A percentile compares a stretch with the other conserved stretches of the same genome.
phyloP scores from a whole-genome alignment of 1,140 invertebrate genomes.

The Phenacoccus solenopsis region DNA sequence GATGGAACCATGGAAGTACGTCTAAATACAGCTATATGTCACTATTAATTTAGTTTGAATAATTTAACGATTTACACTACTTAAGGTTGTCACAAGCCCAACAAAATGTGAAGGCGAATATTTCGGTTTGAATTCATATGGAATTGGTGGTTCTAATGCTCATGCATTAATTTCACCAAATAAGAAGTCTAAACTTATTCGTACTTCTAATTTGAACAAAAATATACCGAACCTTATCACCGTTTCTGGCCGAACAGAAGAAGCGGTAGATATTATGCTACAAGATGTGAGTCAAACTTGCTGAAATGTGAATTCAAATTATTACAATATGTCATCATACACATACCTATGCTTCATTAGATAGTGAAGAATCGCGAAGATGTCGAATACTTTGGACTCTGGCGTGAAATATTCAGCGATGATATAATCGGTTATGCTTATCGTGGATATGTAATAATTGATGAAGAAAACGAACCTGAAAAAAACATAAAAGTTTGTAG shows the following conservation, averaged over 20 bases:
- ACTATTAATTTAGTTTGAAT: too few relatives aligned
- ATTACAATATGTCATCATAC: too few relatives aligned
- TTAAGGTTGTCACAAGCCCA: constrained; percentile 42
- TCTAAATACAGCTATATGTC: not conserved
- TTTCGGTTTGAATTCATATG: constrained; percentile 47
- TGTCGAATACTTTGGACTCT: constrained; percentile 32
- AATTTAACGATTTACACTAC: not conserved
- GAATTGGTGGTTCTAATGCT: constrained; percentile 50
- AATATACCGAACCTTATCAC: constrained; percentile 25
- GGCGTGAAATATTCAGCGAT: not conserved
- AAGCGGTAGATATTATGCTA: constrained; percentile 20
- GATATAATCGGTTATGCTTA: constrained; percentile 35
- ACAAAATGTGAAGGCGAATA: constrained; percentile 36
- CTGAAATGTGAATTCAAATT: too few relatives aligned
- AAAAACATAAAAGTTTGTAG: not conserved
- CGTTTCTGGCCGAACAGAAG: constrained; percentile 25
- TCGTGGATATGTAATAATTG: constrained; percentile 49
- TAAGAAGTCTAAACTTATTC: constrained; percentile 30
- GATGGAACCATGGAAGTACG: constrained; percentile 67
- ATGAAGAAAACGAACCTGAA: constrained; percentile 22
- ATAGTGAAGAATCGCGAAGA: not conserved
- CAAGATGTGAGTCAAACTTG: constrained; percentile 21
- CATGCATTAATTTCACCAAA: constrained; percentile 38
- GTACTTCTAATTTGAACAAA: constrained; percentile 30
- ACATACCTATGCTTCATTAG: not conserved